These are phyloP conservation scores for Eupeodes latifasciatus DNA, from an alignment of 2,888 invertebrate species.

Conservation along the genomic window DNA sequence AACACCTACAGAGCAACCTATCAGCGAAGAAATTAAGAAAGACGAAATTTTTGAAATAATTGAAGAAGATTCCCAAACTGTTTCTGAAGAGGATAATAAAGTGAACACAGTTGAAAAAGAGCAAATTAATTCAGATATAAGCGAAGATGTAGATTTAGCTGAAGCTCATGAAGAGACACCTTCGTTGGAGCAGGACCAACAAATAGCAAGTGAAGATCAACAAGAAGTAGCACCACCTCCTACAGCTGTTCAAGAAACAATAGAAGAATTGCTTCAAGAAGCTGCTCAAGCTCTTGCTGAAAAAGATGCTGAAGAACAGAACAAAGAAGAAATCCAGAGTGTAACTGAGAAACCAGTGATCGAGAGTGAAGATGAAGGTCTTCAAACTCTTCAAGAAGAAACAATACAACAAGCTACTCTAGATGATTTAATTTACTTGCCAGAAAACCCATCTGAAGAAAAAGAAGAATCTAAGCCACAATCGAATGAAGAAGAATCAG, in stretches of 20 bases:
- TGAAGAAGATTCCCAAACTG: not conserved
- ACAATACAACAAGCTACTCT: not conserved
- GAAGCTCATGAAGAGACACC: not conserved
- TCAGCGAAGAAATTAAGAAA: not conserved
- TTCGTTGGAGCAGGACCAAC: not conserved
- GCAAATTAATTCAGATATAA: not conserved
- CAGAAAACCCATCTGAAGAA: conserved; percentile 30
- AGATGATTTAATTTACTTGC: not conserved
- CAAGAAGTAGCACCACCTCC: not conserved
- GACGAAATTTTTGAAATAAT: not conserved
- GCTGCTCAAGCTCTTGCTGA: conserved; percentile 19
- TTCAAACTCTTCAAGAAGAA: conserved; percentile 18
- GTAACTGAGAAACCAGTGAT: not conserved
- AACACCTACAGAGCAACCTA: not conserved
- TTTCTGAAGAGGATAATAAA: conserved; percentile 20
- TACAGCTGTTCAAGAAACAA: conserved; percentile 6
- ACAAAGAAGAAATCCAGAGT: conserved; percentile 2
- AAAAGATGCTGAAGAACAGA: not conserved
- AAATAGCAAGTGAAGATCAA: not conserved
- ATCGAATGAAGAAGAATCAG: not conserved
- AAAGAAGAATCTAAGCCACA: not conserved
- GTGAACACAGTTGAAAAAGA: not conserved
- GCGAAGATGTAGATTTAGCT: not conserved
- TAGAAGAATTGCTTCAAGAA: conserved; percentile 27
- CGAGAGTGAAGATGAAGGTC: conserved; percentile 10